Conservation (phyloP, 2,888 invertebrate species). For the Idaea biselata region DNA sequence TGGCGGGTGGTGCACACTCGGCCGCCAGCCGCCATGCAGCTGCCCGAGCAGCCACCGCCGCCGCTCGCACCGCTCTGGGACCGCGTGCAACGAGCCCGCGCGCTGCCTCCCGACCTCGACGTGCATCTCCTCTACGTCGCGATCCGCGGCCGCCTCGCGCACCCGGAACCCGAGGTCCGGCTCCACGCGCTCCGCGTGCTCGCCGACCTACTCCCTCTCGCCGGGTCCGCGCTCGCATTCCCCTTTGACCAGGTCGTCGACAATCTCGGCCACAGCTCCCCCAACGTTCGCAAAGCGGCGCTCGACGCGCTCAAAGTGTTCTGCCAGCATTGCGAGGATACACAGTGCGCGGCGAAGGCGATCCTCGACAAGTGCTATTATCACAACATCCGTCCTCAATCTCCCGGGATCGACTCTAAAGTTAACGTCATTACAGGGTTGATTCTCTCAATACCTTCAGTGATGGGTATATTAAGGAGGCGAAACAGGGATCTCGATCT, state of each 20-base stretch:
- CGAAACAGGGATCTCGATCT: slow-evolving; percentile 71
- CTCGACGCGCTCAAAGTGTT: slow-evolving; percentile 88
- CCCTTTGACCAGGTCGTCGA: slow-evolving; percentile 87
- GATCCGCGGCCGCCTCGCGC: slow-evolving; percentile 85
- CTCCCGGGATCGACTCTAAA: slow-evolving; percentile 74
- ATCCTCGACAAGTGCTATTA: slow-evolving; percentile 85
- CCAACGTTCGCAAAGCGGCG: slow-evolving; percentile 90
- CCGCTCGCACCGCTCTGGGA: slow-evolving; percentile 90
- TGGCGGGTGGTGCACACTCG: slow-evolving; percentile 52
- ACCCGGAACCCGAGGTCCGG: slow-evolving; percentile 92
- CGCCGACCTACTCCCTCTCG: slow-evolving; percentile 88
- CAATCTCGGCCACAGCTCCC: slow-evolving; percentile 89
- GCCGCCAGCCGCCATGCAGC: slow-evolving; percentile 64
- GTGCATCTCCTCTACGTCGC: slow-evolving; percentile 84
- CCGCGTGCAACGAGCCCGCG: slow-evolving; percentile 86
- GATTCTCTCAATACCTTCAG: slow-evolving; percentile 83
- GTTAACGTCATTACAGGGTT: slow-evolving; percentile 83
- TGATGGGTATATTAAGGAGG: slow-evolving; percentile 79
- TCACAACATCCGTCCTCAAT: slow-evolving; percentile 75
- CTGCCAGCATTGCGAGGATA: slow-evolving; percentile 83
- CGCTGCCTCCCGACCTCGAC: slow-evolving; percentile 85
- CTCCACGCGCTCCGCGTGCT: slow-evolving; percentile 90
- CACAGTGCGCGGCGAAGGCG: slow-evolving; percentile 84
- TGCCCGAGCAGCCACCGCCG: slow-evolving; percentile 71
- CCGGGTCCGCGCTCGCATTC: slow-evolving; percentile 84